Percentiles rank a stretch among this genome's conserved stretches.
Conservation (phyloP, 2,888 invertebrate genomes). For the Papilio protenor region DNA sequence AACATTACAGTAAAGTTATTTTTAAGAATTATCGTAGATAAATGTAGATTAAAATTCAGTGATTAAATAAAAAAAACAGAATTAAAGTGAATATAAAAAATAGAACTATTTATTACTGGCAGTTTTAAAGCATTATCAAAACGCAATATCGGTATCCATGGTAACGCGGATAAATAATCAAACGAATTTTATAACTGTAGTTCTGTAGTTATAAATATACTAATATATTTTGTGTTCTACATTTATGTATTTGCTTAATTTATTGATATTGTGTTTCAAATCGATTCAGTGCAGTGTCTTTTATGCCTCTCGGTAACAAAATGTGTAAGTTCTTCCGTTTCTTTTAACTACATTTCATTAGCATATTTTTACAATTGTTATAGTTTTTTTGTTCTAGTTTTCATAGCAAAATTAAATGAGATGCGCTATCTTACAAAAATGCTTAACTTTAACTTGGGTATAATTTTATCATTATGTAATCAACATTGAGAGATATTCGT, state of each 20-base stretch:
- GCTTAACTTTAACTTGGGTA: background rate
- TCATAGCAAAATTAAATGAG: background rate
- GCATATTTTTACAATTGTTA: background rate
- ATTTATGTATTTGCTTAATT: background rate
- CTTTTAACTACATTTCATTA: background rate
- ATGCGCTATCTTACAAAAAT: background rate
- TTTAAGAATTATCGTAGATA: background rate
- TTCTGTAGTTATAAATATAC: conserved; percentile 3
- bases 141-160: conserved; percentile 31
- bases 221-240: background rate
- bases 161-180: conserved; percentile 32
- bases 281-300: background rate
- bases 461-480: too few species aligned
- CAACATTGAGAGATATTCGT: too few species aligned
- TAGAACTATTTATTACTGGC: background rate
- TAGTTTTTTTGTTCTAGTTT: background rate
- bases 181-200: conserved; percentile 16
- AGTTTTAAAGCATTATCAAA: conserved; percentile 9
- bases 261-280: background rate
- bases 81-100: background rate
- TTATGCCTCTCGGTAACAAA: background rate
- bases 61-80: background rate
- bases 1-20: too few species aligned
- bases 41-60: background rate
- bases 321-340: background rate